phyloP scores from a whole-genome alignment of 2,888 invertebrate species.

The Tachina grossa region DNA sequence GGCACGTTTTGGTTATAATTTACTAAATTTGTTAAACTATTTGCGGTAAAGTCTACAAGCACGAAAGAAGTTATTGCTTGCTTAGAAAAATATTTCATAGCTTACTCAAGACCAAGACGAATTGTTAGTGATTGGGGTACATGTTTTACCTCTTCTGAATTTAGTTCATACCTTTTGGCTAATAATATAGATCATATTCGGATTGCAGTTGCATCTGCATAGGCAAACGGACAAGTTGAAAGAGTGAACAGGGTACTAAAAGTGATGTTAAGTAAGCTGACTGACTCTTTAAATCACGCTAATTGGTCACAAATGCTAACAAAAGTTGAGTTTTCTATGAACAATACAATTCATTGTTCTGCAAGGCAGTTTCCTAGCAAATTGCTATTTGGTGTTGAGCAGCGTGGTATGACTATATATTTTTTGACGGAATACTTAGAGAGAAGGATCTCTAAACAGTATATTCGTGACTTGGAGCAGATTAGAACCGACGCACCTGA shows the following conservation, averaged over 20 bases:
- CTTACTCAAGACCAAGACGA: no score
- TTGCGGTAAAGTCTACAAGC: no score
- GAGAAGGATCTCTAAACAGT: no score
- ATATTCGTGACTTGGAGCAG: no score
- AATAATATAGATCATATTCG: constrained; percentile 25
- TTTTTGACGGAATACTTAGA: constrained; percentile 31
- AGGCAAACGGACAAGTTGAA: constrained; percentile 51
- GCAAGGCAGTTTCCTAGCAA: constrained; percentile 41
- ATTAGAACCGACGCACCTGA: not conserved
- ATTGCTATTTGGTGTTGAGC: constrained; percentile 59
- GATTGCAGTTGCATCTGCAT: constrained; percentile 10
- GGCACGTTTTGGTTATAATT: no score
- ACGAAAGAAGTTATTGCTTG: no score
- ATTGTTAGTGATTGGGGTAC: constrained; percentile 22
- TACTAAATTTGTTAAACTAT: no score
- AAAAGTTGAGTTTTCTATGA: constrained; percentile 63
- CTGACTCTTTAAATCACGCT: constrained; percentile 45
- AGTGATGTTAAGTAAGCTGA: constrained; percentile 47
- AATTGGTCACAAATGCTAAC: constrained; percentile 26
- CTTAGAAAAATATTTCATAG: no score
- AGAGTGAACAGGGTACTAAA: constrained; percentile 55
- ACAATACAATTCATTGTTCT: constrained; percentile 56
- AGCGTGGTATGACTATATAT: constrained; percentile 41
- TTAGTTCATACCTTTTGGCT: constrained; percentile 12
- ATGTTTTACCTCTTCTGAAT: constrained; percentile 45